A percentile compares a stretch with the other conserved stretches of the same genome.
Evolutionary conservation across 2,888 invertebrate genomes (phyloP).

Genomic region (Cantharis flavilabris): DNA sequence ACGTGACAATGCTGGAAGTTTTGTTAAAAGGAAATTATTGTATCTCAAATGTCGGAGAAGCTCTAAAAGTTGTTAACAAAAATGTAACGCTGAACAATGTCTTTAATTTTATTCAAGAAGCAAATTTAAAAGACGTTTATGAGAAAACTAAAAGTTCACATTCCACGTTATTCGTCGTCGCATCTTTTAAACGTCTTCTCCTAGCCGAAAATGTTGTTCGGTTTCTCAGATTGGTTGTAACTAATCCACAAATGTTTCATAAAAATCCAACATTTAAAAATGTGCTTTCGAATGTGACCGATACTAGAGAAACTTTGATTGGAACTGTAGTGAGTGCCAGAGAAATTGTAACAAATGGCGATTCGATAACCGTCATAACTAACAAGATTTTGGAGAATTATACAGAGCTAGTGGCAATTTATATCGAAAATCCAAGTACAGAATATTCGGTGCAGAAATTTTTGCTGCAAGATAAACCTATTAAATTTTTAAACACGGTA

Average conservation of each 20-base stretch:
- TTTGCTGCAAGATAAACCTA: neutral
- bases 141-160: neutral
- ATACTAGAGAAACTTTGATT: slow-evolving; percentile 10
- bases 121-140: slow-evolving; percentile 8
- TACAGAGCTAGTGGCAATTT: slow-evolving; percentile 7
- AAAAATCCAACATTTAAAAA: neutral
- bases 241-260: neutral
- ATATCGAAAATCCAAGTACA: slow-evolving; percentile 7
- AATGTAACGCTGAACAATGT: slow-evolving; percentile 12
- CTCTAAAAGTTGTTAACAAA: slow-evolving; percentile 10
- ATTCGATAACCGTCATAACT: slow-evolving; percentile 11
- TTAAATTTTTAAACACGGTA: neutral
- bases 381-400: slow-evolving; percentile 15
- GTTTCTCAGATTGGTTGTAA: neutral
- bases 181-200: neutral
- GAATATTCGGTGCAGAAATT: neutral
- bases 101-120: slow-evolving; percentile 8
- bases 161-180: neutral
- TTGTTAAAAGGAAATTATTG: slow-evolving; percentile 18
- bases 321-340: slow-evolving; percentile 9
- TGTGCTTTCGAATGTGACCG: neutral
- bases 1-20: slow-evolving; percentile 19
- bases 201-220: neutral
- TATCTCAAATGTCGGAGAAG: slow-evolving; percentile 6
- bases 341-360: slow-evolving; percentile 22